Evolutionary conservation across 2,113 vertebrate genomes (phyloP).

Genomic region (Hydrolagus affinis): DNA sequence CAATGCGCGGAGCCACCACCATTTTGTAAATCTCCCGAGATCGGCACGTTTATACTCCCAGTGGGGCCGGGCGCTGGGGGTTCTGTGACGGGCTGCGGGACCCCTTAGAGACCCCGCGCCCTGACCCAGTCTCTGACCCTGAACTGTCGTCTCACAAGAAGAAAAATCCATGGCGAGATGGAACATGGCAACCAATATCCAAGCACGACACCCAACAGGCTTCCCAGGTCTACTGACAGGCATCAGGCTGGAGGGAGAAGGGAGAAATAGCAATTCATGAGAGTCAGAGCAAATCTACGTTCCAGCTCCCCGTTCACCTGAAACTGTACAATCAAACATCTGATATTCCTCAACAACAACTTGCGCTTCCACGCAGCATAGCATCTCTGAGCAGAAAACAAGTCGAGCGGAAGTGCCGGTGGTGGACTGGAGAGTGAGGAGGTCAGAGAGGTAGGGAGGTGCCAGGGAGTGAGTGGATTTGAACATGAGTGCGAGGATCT

Average conservation of each 20-base stretch:
- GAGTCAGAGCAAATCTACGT: not conserved
- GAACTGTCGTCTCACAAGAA: constrained; percentile 53
- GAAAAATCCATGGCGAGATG: constrained; percentile 65
- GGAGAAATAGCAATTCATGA: constrained; percentile 8
- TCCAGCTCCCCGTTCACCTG: too few relatives aligned
- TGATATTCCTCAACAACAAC: too few relatives aligned
- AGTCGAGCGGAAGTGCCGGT: too few relatives aligned
- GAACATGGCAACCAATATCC: constrained; percentile 62
- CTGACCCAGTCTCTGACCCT: constrained; percentile 50
- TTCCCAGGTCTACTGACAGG: constrained; percentile 52
- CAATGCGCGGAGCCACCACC: constrained; percentile 46
- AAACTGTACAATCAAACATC: not conserved
- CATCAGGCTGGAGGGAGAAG: constrained; percentile 48
- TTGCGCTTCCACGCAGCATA: too few relatives aligned
- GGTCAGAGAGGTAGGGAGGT: too few relatives aligned
- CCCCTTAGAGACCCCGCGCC: constrained; percentile 38
- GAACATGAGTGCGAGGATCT: too few relatives aligned
- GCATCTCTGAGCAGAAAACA: too few relatives aligned
- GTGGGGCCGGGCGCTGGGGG: constrained; percentile 45
- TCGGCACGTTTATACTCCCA: constrained; percentile 52
- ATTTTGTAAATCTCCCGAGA: constrained; percentile 56
- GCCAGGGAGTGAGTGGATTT: too few relatives aligned
- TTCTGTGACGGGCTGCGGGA: constrained; percentile 46
- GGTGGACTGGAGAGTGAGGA: too few relatives aligned
- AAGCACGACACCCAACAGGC: constrained; percentile 56